Base-by-base conservation (phyloP, 2,113 vertebrate genomes). In the Lampris megalopsis region DNA sequence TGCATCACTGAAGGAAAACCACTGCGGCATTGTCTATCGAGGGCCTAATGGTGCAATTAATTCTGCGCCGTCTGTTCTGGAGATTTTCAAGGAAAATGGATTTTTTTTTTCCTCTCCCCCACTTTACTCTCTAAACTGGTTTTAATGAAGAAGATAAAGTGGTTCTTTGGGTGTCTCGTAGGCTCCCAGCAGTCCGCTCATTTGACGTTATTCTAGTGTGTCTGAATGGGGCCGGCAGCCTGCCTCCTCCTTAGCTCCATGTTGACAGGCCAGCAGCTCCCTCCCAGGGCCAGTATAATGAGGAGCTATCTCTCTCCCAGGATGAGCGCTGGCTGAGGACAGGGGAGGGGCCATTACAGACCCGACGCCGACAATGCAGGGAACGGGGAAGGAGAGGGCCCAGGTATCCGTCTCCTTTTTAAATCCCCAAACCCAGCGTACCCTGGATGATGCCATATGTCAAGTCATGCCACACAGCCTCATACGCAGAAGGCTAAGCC, bases 61-160 rank as follows among this genome's bases (percentile, higher is more conserved):
- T 97, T 98, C 96, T 94, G 95, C 95, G 97, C 96, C 95, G 96
- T 96, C 96, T 97, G 96, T 97, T 98, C 94, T 94, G 92, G 94
- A 96, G 96, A 97, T 96, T 96, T 98, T 97, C 95, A 96, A 97
- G 95, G 94, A 96, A 97, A 97, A 97, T 96, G 88, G 94, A 95
- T 96, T 95, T 95, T 95, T 94, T 94, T 92, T 24, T 74, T 92
- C 58, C 13, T 4, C 6, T 48, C 83, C 66, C 70, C 72, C 61
- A 35, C 81, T 84, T 24, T 80, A 89, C 95, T 91, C 87, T 95
- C 93, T 94, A 94, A 96, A 95, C 94, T 94, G 94, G 95, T 95
- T 97, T 96, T 97, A 98, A 98, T 97, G 95, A 97, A 97, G 97
- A 96, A 97, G 96, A 97, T 97, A 95, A 97, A 97, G 95, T 93